Conservation (phyloP, 2,113 vertebrate genomes). For the Hippolais icterina region DNA sequence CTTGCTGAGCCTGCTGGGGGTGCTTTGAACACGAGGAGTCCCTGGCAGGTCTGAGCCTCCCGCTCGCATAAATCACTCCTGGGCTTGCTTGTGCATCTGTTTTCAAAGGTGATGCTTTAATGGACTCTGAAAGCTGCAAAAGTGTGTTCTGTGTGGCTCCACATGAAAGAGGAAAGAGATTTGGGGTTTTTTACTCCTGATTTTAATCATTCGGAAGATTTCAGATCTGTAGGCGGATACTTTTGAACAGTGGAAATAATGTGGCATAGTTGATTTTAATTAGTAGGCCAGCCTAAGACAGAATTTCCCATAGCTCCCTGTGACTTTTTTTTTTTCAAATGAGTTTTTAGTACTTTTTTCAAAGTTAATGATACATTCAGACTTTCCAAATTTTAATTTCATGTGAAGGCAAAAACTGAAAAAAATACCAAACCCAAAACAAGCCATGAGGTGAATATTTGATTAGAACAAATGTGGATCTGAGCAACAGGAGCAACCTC, state of each 20-base stretch:
- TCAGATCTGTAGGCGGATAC: slow-evolving; percentile 29
- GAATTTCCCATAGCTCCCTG: slow-evolving; percentile 27
- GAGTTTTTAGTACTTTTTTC: slow-evolving; percentile 38
- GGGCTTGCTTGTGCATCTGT: slow-evolving; percentile 40
- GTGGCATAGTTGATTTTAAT: slow-evolving; percentile 61
- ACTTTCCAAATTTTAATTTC: slow-evolving; percentile 22
- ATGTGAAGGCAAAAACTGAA: not conserved
- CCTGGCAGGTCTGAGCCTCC: slow-evolving; percentile 50
- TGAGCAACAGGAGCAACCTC: not conserved
- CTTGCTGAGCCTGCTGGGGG: slow-evolving; percentile 47
- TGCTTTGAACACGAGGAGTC: slow-evolving; percentile 68
- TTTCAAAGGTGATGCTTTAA: slow-evolving; percentile 67
- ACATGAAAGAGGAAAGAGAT: slow-evolving; percentile 70
- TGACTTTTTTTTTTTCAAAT: not conserved
- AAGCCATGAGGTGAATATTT: not conserved
- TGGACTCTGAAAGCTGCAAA: slow-evolving; percentile 50
- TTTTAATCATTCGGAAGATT: slow-evolving; percentile 44
- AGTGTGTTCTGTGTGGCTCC: slow-evolving; percentile 50
- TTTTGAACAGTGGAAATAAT: slow-evolving; percentile 42
- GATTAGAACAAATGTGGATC: not conserved
- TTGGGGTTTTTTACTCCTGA: slow-evolving; percentile 41
- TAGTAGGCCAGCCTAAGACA: slow-evolving; percentile 42
- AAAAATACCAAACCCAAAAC: not conserved
- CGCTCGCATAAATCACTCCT: slow-evolving; percentile 16
- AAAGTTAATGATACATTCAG: slow-evolving; percentile 18